phyloP scores from a whole-genome alignment of 2,113 vertebrate genomes.

The Hypocryptadius cinnamomeus region DNA sequence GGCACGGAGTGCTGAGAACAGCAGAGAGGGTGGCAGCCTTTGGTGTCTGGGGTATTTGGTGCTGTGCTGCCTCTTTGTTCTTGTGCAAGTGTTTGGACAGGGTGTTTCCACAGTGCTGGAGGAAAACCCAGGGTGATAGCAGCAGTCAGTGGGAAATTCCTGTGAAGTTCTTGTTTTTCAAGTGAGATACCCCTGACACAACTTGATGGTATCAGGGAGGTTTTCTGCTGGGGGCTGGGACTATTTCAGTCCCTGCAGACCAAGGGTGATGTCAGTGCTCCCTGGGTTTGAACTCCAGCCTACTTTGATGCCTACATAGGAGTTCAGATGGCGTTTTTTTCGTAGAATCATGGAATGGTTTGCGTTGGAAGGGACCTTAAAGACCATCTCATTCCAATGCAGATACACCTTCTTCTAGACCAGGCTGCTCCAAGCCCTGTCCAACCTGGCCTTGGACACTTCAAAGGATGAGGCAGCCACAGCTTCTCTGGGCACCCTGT shows the following conservation, averaged over 20 bases:
- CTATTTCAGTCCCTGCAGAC: neutral
- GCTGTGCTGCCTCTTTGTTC: neutral
- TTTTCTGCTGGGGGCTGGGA: neutral
- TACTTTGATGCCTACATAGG: neutral
- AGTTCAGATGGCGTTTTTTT: neutral
- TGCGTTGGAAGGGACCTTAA: neutral
- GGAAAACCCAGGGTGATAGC: no score
- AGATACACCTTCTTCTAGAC: neutral
- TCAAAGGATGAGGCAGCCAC: neutral
- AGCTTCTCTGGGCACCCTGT: neutral
- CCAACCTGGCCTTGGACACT: neutral
- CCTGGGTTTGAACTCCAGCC: neutral
- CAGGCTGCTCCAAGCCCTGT: neutral
- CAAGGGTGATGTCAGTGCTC: neutral
- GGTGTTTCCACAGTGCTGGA: neutral
- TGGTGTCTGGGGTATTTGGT: neutral
- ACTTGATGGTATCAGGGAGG: neutral
- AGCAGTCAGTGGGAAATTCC: neutral
- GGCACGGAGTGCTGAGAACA: accelerated
- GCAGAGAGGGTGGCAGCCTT: neutral
- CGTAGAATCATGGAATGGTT: neutral
- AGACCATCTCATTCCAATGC: neutral
- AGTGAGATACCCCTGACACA: no score
- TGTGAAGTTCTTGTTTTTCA: neutral
- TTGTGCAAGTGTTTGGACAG: neutral